These are phyloP conservation scores for Irena cyanogastra DNA, from an alignment of 2,113 vertebrate genomes.

Conservation along the genomic window DNA sequence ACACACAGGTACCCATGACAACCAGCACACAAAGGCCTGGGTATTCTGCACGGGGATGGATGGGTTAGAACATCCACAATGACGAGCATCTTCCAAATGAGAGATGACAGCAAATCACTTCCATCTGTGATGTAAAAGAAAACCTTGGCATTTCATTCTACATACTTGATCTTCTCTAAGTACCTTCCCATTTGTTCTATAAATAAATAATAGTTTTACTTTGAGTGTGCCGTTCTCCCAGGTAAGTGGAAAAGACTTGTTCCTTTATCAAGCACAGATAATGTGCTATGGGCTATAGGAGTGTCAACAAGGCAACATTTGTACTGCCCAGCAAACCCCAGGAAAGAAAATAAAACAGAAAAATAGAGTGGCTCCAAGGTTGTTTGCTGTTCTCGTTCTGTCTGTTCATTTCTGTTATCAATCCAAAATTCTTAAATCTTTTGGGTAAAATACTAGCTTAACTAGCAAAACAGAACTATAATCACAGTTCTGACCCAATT, in stretches of 20 bases:
- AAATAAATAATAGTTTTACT: slow-evolving; percentile 23
- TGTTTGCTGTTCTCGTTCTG: not conserved
- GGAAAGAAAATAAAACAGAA: not conserved
- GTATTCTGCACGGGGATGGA: not conserved
- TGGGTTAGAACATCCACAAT: not conserved
- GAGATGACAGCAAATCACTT: not conserved
- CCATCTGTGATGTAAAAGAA: slow-evolving; percentile 11
- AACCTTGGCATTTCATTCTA: slow-evolving; percentile 28
- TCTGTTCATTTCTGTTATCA: not conserved
- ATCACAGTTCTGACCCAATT: not conserved
- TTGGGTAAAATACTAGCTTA: not conserved
- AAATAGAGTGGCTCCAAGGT: not conserved
- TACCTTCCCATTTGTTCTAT: slow-evolving; percentile 16
- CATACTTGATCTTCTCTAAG: slow-evolving; percentile 1
- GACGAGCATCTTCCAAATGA: not conserved
- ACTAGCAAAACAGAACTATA: not conserved
- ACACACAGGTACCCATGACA: slow-evolving; percentile 35
- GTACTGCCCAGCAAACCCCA: not conserved
- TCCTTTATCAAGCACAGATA: not conserved
- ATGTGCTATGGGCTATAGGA: not conserved
- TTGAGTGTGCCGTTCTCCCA: not conserved
- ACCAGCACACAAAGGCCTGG: not conserved
- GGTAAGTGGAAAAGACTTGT: not conserved
- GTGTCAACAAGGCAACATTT: not conserved
- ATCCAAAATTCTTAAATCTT: not conserved